A percentile compares a stretch with the other conserved stretches of the same genome.
Conservation (phyloP, 2,113 vertebrate genomes). For the Diglossa brunneiventris region DNA sequence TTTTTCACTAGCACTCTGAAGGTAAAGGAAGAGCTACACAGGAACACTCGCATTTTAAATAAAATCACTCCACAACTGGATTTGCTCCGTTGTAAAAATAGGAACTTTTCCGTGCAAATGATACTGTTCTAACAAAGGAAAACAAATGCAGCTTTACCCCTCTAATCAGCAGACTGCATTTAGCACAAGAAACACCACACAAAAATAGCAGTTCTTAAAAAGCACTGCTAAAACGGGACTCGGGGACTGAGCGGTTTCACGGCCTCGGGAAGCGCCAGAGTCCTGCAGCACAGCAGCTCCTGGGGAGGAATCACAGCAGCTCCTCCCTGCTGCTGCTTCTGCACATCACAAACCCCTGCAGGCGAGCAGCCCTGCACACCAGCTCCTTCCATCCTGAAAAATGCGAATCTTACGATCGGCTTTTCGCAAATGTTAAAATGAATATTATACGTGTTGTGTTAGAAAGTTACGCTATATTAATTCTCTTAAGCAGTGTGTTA, state of each 20-base stretch:
- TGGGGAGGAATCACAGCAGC: not conserved
- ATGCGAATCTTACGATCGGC: too few relatives aligned
- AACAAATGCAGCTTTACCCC: not conserved
- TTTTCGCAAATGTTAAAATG: too few relatives aligned
- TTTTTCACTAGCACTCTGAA: not conserved
- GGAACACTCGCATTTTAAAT: constrained; percentile 9
- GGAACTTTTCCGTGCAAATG: not conserved
- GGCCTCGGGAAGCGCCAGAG: not conserved
- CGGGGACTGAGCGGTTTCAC: not conserved
- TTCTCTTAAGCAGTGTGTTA: too few relatives aligned
- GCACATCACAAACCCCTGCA: not conserved
- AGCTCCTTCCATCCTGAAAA: too few relatives aligned
- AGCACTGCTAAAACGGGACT: not conserved
- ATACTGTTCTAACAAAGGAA: constrained; percentile 1
- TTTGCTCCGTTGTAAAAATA: not conserved
- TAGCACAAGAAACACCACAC: not conserved
- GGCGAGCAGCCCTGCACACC: too few relatives aligned
- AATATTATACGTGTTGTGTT: too few relatives aligned
- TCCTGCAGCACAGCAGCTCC: not conserved
- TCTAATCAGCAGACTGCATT: constrained; percentile 7
- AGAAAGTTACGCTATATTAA: too few relatives aligned
- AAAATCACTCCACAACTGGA: not conserved
- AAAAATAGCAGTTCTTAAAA: constrained; percentile 51
- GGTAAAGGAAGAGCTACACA: not conserved
- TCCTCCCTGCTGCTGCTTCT: not conserved